A percentile compares a stretch with the other conserved stretches of the same genome.
Conservation (phyloP, 2,888 invertebrate species). For the Acleris holmiana region DNA sequence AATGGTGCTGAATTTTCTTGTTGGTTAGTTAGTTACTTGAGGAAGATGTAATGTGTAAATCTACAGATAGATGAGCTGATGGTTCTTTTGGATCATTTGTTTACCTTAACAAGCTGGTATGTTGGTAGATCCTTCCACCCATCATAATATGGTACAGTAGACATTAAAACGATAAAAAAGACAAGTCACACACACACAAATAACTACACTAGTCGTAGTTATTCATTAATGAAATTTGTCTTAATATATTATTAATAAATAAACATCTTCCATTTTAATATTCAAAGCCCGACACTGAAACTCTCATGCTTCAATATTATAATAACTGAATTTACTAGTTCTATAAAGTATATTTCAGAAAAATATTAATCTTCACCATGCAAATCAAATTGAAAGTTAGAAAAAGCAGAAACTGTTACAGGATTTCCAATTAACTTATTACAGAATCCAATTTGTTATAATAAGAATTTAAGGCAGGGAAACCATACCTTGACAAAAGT, state of each 20-base stretch:
- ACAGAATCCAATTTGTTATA: slow-evolving; percentile 19
- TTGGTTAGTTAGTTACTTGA: slow-evolving; percentile 27
- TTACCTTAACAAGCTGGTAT: slow-evolving; percentile 88
- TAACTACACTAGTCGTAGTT: slow-evolving; percentile 63
- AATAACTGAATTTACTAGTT: slow-evolving; percentile 33
- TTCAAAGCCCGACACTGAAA: slow-evolving; percentile 38
- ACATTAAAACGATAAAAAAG: slow-evolving; percentile 82
- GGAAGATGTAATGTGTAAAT: slow-evolving; percentile 71
- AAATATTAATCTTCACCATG: slow-evolving; percentile 39
- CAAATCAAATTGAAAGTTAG: slow-evolving; percentile 41
- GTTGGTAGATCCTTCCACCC: slow-evolving; percentile 87
- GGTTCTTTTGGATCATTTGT: slow-evolving; percentile 64
- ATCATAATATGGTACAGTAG: slow-evolving; percentile 81
- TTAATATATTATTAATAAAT: slow-evolving; percentile 36
- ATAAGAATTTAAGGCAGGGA: slow-evolving; percentile 6
- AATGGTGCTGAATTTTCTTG: slow-evolving; percentile 10
- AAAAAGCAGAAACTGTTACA: slow-evolving; percentile 37
- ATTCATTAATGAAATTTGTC: slow-evolving; percentile 42
- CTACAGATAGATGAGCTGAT: slow-evolving; percentile 72
- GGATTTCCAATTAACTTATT: slow-evolving; percentile 33
- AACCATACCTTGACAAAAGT: slow-evolving; percentile 97
- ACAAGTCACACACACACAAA: slow-evolving; percentile 81
- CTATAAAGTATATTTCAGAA: slow-evolving; percentile 31
- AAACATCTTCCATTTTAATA: slow-evolving; percentile 30
- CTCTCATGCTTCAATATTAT: slow-evolving; percentile 47